Evolutionary conservation across 2,113 vertebrate genomes (phyloP).

Genomic region (Psilopogon haemacephalus): DNA sequence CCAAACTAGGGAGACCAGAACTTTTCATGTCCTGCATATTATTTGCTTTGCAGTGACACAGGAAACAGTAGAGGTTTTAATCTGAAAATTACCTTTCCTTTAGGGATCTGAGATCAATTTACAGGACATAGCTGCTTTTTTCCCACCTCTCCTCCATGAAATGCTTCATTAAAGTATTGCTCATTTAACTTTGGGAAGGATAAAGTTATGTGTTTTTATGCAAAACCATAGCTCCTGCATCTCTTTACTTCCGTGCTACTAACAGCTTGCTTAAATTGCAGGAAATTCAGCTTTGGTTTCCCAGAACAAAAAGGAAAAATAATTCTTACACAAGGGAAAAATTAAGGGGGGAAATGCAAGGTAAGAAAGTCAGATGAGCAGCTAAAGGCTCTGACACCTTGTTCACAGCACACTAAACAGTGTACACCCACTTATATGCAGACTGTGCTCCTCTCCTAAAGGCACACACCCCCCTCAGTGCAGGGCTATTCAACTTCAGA

Average conservation of each 20-base stretch:
- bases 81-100: neutral
- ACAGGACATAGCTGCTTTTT: neutral
- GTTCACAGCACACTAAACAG: slow-evolving; percentile 13
- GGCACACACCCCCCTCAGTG: neutral
- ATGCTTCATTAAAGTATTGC: neutral
- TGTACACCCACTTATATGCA: slow-evolving; percentile 9
- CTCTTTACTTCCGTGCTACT: neutral
- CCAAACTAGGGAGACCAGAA: neutral
- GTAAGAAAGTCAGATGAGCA: neutral
- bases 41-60: slow-evolving; percentile 14
- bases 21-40: slow-evolving; percentile 44
- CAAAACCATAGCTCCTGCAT: neutral
- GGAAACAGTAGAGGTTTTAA: neutral
- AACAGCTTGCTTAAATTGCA: neutral
- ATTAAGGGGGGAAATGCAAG: slow-evolving; percentile 11
- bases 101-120: neutral
- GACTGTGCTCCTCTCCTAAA: neutral
- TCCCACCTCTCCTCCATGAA: neutral
- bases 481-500: neutral
- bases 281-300: neutral
- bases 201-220: neutral
- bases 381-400: neutral
- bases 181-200: neutral
- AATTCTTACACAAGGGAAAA: neutral
- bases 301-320: neutral